phyloP scores from a whole-genome alignment of 1,140 invertebrate species.

The Sycophaga agraensis region DNA sequence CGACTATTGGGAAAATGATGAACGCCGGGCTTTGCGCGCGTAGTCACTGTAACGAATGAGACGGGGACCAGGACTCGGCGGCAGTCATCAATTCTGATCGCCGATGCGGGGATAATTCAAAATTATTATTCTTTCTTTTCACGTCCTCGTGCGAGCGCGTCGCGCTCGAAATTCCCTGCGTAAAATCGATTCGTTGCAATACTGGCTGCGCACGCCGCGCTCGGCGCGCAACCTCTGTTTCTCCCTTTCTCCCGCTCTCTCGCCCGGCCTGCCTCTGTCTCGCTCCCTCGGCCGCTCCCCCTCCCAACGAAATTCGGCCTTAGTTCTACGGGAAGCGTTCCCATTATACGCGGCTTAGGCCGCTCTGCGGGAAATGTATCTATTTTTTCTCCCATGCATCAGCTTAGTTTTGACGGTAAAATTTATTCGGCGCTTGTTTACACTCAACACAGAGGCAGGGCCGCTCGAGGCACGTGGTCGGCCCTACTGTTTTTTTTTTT shows the following conservation, averaged over 20 bases:
- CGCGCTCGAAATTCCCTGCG: conserved; percentile 22
- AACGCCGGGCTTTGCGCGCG: conserved; percentile 22
- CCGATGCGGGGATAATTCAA: conserved; percentile 41
- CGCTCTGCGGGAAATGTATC: too few species aligned
- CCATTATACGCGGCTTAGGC: conserved; percentile 2
- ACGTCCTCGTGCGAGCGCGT: conserved; percentile 12
- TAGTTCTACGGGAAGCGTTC: background rate
- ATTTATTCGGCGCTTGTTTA: background rate
- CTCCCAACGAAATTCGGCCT: conserved; percentile 10
- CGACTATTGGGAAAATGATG: conserved; percentile 28
- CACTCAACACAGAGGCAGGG: background rate
- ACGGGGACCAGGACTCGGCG: conserved; percentile 18
- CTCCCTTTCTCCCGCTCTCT: background rate
- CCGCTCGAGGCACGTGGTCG: too few species aligned
- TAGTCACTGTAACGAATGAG: conserved; percentile 27
- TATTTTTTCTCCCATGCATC: too few species aligned
- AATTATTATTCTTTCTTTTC: conserved; percentile 42
- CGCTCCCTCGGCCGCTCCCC: background rate
- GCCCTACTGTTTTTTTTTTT: too few species aligned
- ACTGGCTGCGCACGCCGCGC: conserved; percentile 6
- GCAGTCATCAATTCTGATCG: conserved; percentile 41
- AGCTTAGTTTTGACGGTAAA: too few species aligned
- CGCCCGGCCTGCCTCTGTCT: background rate
- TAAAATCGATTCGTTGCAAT: conserved; percentile 35
- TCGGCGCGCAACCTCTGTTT: background rate